These are phyloP conservation scores for Ormyrus nitidulus DNA, from an alignment of 2,888 invertebrate genomes.

Conservation along the genomic window DNA sequence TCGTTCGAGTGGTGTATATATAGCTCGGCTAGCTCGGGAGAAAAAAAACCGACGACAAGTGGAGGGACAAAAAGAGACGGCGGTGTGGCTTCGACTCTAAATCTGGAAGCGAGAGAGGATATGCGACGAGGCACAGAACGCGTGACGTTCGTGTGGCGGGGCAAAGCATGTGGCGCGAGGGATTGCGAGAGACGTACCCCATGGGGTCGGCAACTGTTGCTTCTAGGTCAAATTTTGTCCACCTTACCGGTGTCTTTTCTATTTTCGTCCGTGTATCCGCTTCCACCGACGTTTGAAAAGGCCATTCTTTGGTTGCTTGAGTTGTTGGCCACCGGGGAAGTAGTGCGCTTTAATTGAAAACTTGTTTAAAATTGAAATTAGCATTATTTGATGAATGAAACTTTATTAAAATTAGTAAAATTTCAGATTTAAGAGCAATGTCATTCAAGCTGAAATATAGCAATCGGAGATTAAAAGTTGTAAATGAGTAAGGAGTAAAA, in stretches of 20 bases:
- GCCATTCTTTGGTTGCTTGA: no score
- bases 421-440: no score
- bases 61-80: slow-evolving; percentile 1
- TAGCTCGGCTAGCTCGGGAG: neutral
- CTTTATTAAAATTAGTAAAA: no score
- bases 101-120: slow-evolving; percentile 22
- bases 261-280: neutral
- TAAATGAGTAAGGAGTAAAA: no score
- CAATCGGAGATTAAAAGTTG: no score
- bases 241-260: no score
- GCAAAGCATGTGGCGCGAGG: slow-evolving; percentile 64
- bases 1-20: slow-evolving; percentile 4
- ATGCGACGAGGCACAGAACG: slow-evolving; percentile 43
- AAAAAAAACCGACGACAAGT: neutral
- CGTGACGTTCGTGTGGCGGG: slow-evolving; percentile 62
- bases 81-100: slow-evolving; percentile 23
- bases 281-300: no score
- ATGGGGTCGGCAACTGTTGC: slow-evolving; percentile 35
- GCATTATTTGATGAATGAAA: no score
- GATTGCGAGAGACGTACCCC: slow-evolving; percentile 63
- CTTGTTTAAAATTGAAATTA: no score
- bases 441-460: no score
- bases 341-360: no score
- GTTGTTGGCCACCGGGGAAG: no score
- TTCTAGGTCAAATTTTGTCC: slow-evolving; percentile 34